phyloP scores from a whole-genome alignment of 2,888 invertebrate species.

The Zaprionus obscuricornis region DNA sequence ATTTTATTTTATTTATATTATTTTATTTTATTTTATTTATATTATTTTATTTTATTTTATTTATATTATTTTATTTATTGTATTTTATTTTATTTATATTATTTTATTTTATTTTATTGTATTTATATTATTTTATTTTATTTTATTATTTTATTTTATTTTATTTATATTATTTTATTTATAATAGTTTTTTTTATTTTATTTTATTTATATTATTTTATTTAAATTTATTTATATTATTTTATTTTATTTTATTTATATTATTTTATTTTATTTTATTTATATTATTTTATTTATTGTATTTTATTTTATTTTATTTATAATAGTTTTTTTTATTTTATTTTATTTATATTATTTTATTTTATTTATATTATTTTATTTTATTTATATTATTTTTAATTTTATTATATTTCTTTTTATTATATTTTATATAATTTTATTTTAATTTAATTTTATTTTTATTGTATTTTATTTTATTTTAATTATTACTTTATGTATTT shows the following conservation, averaged over 20 bases:
- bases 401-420: not conserved
- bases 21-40: not conserved
- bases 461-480: not conserved
- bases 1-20: not conserved
- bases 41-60: not conserved
- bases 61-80: not conserved
- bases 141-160: not conserved
- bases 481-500: not conserved
- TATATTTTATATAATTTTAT: slow-evolving; percentile 1
- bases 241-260: not conserved
- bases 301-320: no score
- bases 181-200: not conserved
- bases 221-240: not conserved
- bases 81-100: not conserved
- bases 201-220: not conserved
- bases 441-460: not conserved
- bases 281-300: not conserved
- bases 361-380: not conserved
- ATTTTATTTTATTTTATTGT: not conserved
- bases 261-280: not conserved
- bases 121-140: not conserved
- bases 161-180: not conserved
- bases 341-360: not conserved
- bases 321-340: not conserved
- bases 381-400: not conserved